Evolutionary conservation across 2,797 vertebrate species (phyloP), one percentile per base, ranked within the genome.

Genomic region (Poliocrania exsul): DNA sequence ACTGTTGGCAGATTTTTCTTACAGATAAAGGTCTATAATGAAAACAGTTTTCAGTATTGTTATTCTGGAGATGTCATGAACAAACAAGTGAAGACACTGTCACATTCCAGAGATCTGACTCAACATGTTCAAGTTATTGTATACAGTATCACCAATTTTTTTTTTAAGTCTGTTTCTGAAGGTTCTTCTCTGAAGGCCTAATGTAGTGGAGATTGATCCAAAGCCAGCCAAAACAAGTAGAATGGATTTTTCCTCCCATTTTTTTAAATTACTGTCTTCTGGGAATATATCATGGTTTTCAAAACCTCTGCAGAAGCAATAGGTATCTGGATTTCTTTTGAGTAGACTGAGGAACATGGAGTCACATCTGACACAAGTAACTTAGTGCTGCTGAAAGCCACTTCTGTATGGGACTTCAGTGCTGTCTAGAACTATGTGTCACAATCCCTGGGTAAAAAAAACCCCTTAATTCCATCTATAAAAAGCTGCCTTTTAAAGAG

Each of bases 401-500:
- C 54, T 61, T 35, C 31, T 75, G 3, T 40, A 42, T 50, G 72
- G 64, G 28, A 44, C 21, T 64, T 67, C 47, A 69, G 0, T 85
- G 21, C 23, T 83, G 20, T 25, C 35, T 81, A 58, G 50, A 89
- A 33, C 7, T 50, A 42, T 10, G 25, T 72, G 62, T 75, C 56
- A 86, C 18, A 88, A 84, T 13, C 37, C 21, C 46, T 81, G 37
- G 10, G 9, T 62, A 49, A 74, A 91, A 74, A 91, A 46, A 9
- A 0, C 0, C 3, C 5, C 21, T 46, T 58, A 94, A 74, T 79
- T 78, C 17, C 7, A 21, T 73, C 83, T 88, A 50, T 86, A 86
- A 88, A 92, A 95, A 72, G 42, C n/a, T 90, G 19, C 33, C 29
- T 93, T 92, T 90, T 42, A 70, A 54, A 73, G 40, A 81, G 28